phyloP scores from a whole-genome alignment of 2,113 vertebrate genomes.

The Crotalus helleri region DNA sequence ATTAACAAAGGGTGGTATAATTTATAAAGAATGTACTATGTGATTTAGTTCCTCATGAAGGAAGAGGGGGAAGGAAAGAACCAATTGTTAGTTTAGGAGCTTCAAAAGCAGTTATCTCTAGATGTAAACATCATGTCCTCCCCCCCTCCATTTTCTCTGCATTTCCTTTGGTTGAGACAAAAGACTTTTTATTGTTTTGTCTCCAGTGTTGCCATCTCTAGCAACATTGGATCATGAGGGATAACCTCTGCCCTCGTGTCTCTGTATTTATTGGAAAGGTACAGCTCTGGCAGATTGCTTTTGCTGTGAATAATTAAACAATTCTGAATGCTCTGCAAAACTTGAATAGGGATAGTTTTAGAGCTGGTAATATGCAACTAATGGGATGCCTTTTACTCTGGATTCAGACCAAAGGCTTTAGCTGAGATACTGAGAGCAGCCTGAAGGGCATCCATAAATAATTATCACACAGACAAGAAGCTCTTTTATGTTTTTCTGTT shows the following conservation, averaged over 20 bases:
- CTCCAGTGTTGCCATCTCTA: conserved; percentile 36
- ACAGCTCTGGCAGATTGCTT: conserved; percentile 65
- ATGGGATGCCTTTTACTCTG: conserved; percentile 67
- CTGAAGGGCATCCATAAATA: conserved; percentile 45
- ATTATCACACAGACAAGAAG: conserved; percentile 45
- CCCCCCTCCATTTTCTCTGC: conserved; percentile 17
- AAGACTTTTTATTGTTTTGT: conserved; percentile 58
- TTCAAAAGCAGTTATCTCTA: conserved; percentile 54
- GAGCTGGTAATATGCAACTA: conserved; percentile 69
- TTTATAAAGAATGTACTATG: conserved; percentile 63
- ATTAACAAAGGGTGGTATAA: conserved; percentile 67
- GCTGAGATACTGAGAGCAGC: conserved; percentile 1
- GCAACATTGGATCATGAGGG: conserved; percentile 42
- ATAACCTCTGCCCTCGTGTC: conserved; percentile 60
- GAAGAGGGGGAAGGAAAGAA: conserved; percentile 22
- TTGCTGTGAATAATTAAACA: conserved; percentile 73
- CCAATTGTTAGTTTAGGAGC: conserved; percentile 45
- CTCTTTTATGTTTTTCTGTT: conserved; percentile 44
- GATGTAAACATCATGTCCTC: conserved; percentile 56
- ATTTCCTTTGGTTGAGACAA: conserved; percentile 55
- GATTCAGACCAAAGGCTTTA: conserved; percentile 62
- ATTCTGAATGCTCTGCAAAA: conserved; percentile 68
- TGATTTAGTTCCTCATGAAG: conserved; percentile 33
- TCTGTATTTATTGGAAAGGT: conserved; percentile 59
- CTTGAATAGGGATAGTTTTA: conserved; percentile 62